Evolutionary conservation across 2,888 invertebrate genomes (phyloP), one percentile per base, ranked within the genome.

Genomic region (Diarsia mendica): DNA sequence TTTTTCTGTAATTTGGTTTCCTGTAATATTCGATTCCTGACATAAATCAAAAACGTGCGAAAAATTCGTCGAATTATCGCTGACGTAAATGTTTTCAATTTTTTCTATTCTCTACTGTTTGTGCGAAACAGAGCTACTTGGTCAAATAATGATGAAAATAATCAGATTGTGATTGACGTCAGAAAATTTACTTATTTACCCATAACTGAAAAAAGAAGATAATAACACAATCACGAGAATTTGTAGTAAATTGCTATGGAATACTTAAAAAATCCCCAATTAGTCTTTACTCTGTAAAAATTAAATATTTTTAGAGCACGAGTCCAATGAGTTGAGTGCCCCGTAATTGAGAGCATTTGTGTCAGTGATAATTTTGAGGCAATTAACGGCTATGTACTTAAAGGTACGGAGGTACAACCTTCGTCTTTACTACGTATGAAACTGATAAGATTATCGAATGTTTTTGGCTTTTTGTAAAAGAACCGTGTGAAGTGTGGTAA

Each of bases 331-430:
- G 73, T 67, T 73, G 28, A 84, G 67, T 63, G 48, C 23, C 10
- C n/a, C 15, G 28, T 84, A 74, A 74, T 68, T 80, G 51, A 55
- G 9, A 64, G 28, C 61, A 84, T 82, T 75, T 77, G 77, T 86
- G 85, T 70, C 80, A 77, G 51, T 67, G 72, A 64, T 83, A 80
- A 83, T 74, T 23, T 23, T 28, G 60, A 46, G 53, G 71, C 46
- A 84, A 80, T 80, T 70, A 70, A 60, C 33, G 67, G 13, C 33
- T 68, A 20, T 51, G 20, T 44, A 71, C n/a, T 46, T 66, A 46
- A 63, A 78, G 63, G 23, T 65, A 71, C n/a, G 13, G 20, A 53
- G 60, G 20, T 15, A 28, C 48, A 58, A 69, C 81, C 72, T 75
- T 75, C 44, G 3, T 64, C 75, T 79, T 53, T 39, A 79, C 18